phyloP scores from a whole-genome alignment of 2,113 vertebrate genomes.

The Terrapene triunguis region DNA sequence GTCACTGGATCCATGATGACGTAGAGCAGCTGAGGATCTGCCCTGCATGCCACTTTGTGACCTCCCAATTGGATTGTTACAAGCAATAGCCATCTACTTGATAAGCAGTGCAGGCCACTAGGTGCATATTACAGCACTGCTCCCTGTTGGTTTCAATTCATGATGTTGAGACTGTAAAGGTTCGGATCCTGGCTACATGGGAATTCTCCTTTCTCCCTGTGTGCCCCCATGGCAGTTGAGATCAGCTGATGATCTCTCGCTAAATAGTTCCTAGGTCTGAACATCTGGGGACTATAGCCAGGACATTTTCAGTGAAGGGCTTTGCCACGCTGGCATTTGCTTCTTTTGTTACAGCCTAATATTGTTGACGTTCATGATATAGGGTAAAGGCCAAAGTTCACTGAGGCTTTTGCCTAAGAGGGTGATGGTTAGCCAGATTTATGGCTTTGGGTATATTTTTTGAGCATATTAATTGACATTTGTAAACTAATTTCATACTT shows the following conservation, averaged over 20 bases:
- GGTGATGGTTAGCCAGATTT: background rate
- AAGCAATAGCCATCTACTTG: slow-evolving; percentile 38
- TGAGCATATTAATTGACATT: background rate
- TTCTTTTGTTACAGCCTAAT: background rate
- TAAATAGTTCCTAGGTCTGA: background rate
- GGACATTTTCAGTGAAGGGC: background rate
- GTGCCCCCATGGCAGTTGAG: background rate
- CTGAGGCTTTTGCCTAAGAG: background rate
- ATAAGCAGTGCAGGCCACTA: slow-evolving; percentile 63
- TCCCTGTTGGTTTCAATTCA: slow-evolving; percentile 61
- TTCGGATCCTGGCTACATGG: background rate
- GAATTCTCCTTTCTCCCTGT: slow-evolving; percentile 39
- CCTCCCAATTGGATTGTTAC: slow-evolving; percentile 62
- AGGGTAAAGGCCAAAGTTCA: background rate
- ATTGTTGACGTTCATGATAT: background rate
- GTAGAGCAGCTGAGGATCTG: slow-evolving; percentile 57
- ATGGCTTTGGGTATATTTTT: background rate
- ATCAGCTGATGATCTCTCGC: slow-evolving; percentile 13
- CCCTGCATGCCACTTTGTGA: slow-evolving; percentile 48
- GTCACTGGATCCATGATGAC: slow-evolving; percentile 69
- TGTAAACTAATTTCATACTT: background rate
- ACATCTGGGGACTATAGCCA: background rate
- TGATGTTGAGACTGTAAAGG: slow-evolving; percentile 33
- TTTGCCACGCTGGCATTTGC: background rate
- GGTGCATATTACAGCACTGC: slow-evolving; percentile 58